Evolutionary conservation across 2,888 invertebrate species (phyloP), one percentile per base, ranked within the genome.

Genomic region (Tiliacea citrago): DNA sequence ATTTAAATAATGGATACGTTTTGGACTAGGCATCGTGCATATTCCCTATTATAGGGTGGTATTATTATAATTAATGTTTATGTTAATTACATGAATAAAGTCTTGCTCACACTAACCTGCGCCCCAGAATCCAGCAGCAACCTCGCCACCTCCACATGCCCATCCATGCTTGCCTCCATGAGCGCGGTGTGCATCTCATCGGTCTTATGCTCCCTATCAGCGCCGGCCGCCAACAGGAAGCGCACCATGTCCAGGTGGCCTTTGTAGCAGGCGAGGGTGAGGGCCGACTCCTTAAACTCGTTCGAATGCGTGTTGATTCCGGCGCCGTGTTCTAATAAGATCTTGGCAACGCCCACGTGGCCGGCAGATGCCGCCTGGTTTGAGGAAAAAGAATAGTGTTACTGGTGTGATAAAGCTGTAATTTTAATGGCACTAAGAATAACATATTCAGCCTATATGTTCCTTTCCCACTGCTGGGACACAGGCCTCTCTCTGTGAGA

Each of bases 111-210:
- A 73, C 53, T 74, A 97, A 96, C 96, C 97, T 99, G 99, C 70
- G 99, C 99, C 82, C 99, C 99, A 42, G 99, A 99, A 96, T 99
- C 99, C 29, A 99, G 96, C 84, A 99, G 97, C 83, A 99, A 97
- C 88, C 99, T 97, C 13, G 99, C 99, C 66, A 99, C 99, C 95
- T 99, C 99, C 0, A 99, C 99, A 93, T 99, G 99, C 0, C 99
- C 99, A 94, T 99, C 99, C 99, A 99, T 99, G 79, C 99, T 99
- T 70, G 99, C 99, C 95, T 99, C 99, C 99, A 99, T 99, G 62
- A 99, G 97, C 62, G 99, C 99, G 45, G 99, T 99, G 95, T 99
- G 99, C 99, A 99, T 99, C 97, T 99, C 99, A 94, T 99, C 99
- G 13, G 99, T 99, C 97, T 99, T 99, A 97, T 99, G 99, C 95